Conservation (phyloP, 2,113 vertebrate species). For the Alouatta palliata region DNA sequence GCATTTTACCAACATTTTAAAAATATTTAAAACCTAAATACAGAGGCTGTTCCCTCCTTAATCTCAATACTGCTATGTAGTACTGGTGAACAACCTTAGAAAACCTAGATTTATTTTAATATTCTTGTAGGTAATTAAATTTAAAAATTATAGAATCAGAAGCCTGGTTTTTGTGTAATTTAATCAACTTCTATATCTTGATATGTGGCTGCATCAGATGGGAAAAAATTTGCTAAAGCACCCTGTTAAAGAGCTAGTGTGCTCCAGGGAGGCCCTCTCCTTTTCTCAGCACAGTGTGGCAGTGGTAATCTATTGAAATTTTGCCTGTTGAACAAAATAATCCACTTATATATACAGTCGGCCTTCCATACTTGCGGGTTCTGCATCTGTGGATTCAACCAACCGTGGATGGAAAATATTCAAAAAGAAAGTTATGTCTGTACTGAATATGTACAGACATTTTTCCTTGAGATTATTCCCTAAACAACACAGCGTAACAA, state of each 20-base stretch:
- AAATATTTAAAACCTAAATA: constrained; percentile 63
- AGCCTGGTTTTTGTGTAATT: constrained; percentile 75
- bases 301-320: not conserved
- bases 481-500: not conserved
- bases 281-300: constrained; percentile 26
- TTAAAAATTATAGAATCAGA: constrained; percentile 72
- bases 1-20: constrained; percentile 45
- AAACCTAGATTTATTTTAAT: constrained; percentile 73
- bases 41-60: not conserved
- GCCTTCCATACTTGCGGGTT: not conserved
- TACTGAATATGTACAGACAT: not conserved
- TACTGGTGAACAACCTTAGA: constrained; percentile 36
- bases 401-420: not conserved
- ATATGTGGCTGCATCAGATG: constrained; percentile 42
- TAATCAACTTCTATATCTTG: constrained; percentile 65
- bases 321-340: constrained; percentile 56
- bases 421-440: not conserved
- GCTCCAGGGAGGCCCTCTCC: constrained; percentile 1
- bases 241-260: constrained; percentile 46
- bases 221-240: constrained; percentile 62
- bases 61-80: constrained; percentile 39
- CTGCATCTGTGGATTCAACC: not conserved
- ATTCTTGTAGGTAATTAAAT: constrained; percentile 72
- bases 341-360: not conserved
- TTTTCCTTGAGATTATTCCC: not conserved